phyloP scores from a whole-genome alignment of 1,140 invertebrate genomes.

The Homalodisca vitripennis region DNA sequence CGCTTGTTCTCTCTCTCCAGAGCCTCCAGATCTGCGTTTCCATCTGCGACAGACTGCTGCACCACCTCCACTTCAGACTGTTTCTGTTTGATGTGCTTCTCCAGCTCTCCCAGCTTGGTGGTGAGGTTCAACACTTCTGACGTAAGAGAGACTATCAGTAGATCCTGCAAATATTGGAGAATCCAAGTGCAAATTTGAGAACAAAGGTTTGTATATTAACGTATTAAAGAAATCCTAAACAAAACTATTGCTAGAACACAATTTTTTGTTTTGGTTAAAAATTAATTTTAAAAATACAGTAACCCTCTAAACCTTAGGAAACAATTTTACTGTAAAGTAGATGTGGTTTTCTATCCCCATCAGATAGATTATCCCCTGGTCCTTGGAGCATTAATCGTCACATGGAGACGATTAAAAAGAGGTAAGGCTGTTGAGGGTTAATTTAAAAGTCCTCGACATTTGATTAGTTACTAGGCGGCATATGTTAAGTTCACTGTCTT shows the following conservation, averaged over 20 bases:
- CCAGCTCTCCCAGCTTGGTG: constrained; percentile 51
- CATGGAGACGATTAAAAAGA: no score
- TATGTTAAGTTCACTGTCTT: no score
- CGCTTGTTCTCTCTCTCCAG: constrained; percentile 65
- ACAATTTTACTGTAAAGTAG: no score
- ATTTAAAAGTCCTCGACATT: no score
- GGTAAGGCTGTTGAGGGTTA: no score
- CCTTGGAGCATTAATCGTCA: no score
- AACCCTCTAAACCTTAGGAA: not conserved
- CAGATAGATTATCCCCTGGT: no score
- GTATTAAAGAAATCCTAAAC: not conserved
- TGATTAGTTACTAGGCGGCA: no score
- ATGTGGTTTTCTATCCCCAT: no score
- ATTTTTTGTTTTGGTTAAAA: not conserved
- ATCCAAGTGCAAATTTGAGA: not conserved
- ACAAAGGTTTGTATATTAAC: no score
- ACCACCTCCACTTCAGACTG: constrained; percentile 46
- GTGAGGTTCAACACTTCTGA: constrained; percentile 55
- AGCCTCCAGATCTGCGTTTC: constrained; percentile 66
- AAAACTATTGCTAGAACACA: no score
- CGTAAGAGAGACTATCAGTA: constrained; percentile 53
- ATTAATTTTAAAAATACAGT: not conserved
- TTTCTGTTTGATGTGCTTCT: constrained; percentile 51
- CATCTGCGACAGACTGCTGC: constrained; percentile 53
- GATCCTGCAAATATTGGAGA: constrained; percentile 44